phyloP scores from a whole-genome alignment of 1,140 invertebrate genomes.

The Tribolium castaneum region DNA sequence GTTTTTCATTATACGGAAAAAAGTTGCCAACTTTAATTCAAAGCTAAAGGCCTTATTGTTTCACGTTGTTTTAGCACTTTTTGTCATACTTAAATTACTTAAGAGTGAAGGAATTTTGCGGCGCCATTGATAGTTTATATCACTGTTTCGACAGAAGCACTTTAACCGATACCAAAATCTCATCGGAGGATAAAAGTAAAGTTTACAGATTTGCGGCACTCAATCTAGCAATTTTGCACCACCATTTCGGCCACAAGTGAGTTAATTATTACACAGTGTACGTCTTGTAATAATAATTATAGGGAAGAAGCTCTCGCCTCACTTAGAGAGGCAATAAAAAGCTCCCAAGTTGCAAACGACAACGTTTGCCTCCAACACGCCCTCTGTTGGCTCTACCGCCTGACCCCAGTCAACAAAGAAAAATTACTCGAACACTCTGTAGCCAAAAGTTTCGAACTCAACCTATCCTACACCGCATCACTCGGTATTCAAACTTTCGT shows the following conservation, averaged over 20 bases:
- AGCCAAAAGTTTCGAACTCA: constrained; percentile 70
- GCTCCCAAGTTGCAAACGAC: constrained; percentile 90
- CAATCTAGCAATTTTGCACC: constrained; percentile 89
- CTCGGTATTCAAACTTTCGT: constrained; percentile 73
- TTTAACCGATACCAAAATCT: constrained; percentile 62
- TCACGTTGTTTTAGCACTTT: constrained; percentile 79
- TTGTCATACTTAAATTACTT: constrained; percentile 91
- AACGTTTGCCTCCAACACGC: constrained; percentile 87
- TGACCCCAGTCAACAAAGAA: constrained; percentile 64
- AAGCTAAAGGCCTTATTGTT: neutral
- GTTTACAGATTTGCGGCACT: constrained; percentile 89
- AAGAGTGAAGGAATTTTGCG: constrained; percentile 87
- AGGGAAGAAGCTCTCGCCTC: constrained; percentile 82
- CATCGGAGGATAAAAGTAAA: constrained; percentile 75
- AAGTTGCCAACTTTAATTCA: no score
- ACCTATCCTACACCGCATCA: constrained; percentile 72
- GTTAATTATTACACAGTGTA: constrained; percentile 48
- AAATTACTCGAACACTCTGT: constrained; percentile 71
- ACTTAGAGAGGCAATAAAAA: constrained; percentile 84
- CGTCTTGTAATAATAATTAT: constrained; percentile 20
- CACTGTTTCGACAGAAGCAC: constrained; percentile 85
- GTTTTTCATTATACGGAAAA: no score
- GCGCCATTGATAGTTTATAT: constrained; percentile 84
- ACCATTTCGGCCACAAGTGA: constrained; percentile 87
- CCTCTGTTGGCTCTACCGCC: constrained; percentile 81